phyloP scores from a whole-genome alignment of 2,797 vertebrate species.

The Danio tinwini region DNA sequence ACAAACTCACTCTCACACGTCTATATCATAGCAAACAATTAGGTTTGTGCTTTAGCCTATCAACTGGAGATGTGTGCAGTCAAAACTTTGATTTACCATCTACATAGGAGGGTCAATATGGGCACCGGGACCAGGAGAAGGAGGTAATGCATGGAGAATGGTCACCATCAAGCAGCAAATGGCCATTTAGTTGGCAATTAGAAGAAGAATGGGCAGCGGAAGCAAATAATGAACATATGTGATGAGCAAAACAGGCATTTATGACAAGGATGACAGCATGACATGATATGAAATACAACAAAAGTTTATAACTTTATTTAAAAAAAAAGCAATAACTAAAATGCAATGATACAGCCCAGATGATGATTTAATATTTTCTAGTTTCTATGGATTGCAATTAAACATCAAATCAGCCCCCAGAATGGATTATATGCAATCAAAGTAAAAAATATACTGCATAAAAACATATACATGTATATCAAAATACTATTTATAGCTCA shows the following conservation, averaged over 20 bases:
- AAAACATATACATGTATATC: too few species aligned
- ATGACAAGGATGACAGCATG: constrained; percentile 30
- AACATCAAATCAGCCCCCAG: neutral
- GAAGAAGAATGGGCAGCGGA: constrained; percentile 52
- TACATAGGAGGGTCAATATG: constrained; percentile 55
- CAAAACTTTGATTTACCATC: constrained; percentile 68
- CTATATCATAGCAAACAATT: constrained; percentile 35
- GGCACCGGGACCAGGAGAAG: constrained; percentile 57
- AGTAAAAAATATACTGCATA: too few species aligned
- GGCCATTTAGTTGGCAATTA: constrained; percentile 50
- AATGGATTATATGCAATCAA: too few species aligned
- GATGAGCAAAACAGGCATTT: constrained; percentile 35
- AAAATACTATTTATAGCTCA: too few species aligned
- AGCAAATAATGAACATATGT: constrained; percentile 46
- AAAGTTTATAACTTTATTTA: neutral
- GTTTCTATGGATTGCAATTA: neutral
- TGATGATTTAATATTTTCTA: neutral
- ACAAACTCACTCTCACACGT: neutral
- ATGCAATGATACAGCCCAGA: neutral
- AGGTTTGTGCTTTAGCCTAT: constrained; percentile 39
- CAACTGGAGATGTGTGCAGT: constrained; percentile 44
- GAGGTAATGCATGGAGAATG: constrained; percentile 49
- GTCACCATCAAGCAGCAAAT: constrained; percentile 56
- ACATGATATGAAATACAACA: neutral
- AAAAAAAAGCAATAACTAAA: neutral